A percentile compares a stretch with the other conserved stretches of the same genome.
phyloP scores from a whole-genome alignment of 2,113 vertebrate species.

The Mormyrus lacerda region DNA sequence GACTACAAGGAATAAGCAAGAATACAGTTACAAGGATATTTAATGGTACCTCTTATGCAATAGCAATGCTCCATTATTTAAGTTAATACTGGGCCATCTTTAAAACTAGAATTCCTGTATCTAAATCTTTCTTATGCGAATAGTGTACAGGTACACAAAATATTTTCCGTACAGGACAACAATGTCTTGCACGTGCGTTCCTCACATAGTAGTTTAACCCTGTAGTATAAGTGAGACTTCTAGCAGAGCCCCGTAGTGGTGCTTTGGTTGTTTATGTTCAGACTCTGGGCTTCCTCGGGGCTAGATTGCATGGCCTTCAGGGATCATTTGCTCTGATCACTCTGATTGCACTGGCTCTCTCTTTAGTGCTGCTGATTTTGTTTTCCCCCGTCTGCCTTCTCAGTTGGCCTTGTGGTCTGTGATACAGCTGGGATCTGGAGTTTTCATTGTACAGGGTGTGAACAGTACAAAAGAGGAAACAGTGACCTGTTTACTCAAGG shows the following conservation, averaged over 20 bases:
- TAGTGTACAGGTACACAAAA: not conserved
- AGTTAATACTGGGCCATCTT: not conserved
- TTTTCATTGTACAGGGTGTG: conserved; percentile 8
- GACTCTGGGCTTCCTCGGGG: not conserved
- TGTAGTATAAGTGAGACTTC: not conserved
- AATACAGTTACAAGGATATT: not conserved
- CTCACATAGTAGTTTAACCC: not conserved
- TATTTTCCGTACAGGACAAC: not conserved
- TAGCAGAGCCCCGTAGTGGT: not conserved
- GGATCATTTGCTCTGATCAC: not conserved
- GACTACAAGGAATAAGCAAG: too few species aligned
- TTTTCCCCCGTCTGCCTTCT: not conserved
- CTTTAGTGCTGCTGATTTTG: not conserved
- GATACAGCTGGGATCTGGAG: not conserved
- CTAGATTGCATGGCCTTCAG: not conserved
- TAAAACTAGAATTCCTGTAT: not conserved
- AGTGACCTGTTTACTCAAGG: conserved; percentile 6
- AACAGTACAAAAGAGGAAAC: not conserved
- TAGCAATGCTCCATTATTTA: not conserved
- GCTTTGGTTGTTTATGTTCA: not conserved
- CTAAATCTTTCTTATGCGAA: not conserved
- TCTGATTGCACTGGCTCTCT: not conserved
- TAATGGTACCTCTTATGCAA: not conserved
- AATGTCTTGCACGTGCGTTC: not conserved
- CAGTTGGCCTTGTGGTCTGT: not conserved